phyloP scores from a whole-genome alignment of 2,888 invertebrate species.

The Pogonocherus hispidulus region DNA sequence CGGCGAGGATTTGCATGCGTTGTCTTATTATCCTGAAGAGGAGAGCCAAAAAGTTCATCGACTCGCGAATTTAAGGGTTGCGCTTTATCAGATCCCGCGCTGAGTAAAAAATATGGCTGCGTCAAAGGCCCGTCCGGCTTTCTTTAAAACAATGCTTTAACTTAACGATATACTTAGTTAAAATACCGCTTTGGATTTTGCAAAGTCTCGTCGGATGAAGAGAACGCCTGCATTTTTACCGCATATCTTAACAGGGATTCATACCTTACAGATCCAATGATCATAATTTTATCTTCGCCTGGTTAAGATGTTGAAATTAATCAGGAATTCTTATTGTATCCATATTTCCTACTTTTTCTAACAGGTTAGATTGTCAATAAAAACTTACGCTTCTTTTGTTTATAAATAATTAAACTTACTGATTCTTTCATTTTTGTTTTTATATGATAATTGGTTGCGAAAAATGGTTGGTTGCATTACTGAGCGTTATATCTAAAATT shows the following conservation, averaged over 20 bases:
- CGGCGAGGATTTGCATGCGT: slow-evolving; percentile 53
- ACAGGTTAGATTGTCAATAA: too few species aligned
- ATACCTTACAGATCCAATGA: slow-evolving; percentile 36
- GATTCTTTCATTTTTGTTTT: too few species aligned
- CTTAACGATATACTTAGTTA: slow-evolving; percentile 64
- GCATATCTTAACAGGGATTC: slow-evolving; percentile 41
- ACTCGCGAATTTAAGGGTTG: slow-evolving; percentile 65
- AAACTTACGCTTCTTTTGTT: too few species aligned
- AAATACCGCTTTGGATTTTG: slow-evolving; percentile 58
- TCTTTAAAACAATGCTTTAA: slow-evolving; percentile 63
- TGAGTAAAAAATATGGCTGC: slow-evolving; percentile 60
- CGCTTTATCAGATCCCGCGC: slow-evolving; percentile 60
- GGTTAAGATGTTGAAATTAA: slow-evolving; percentile 38
- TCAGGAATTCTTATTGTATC: slow-evolving; percentile 21
- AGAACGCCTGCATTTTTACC: slow-evolving; percentile 52
- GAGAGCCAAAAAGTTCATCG: slow-evolving; percentile 58
- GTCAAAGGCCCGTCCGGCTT: slow-evolving; percentile 61
- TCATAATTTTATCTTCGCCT: slow-evolving; percentile 48
- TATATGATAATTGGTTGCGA: too few species aligned
- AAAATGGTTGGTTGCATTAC: too few species aligned
- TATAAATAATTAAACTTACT: too few species aligned
- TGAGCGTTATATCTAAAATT: too few species aligned
- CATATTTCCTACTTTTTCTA: background rate
- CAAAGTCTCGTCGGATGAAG: slow-evolving; percentile 34
- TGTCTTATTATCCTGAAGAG: slow-evolving; percentile 56